Conservation (phyloP, 2,797 vertebrate genomes). For the Macropus fuliginosus region DNA sequence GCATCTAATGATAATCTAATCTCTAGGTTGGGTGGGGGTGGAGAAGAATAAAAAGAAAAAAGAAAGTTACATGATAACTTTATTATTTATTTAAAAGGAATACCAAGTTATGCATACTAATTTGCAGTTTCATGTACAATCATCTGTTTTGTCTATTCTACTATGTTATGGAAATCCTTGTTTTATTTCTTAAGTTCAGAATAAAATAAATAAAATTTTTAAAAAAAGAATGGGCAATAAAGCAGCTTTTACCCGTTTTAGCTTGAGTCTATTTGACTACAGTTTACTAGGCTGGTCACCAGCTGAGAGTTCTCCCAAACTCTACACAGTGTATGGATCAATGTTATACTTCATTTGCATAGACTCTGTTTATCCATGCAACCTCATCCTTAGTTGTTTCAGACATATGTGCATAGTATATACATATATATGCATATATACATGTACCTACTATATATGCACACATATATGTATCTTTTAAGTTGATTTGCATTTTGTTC, state of each 20-base stretch:
- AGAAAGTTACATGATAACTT: background rate
- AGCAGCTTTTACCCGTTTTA: background rate
- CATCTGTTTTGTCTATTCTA: background rate
- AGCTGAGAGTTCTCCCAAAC: background rate
- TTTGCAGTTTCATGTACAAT: background rate
- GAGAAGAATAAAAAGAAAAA: background rate
- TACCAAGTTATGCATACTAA: background rate
- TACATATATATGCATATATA: background rate
- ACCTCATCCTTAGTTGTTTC: background rate
- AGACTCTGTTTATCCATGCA: background rate
- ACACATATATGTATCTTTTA: background rate
- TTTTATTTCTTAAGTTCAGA: background rate
- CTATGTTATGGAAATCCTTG: background rate
- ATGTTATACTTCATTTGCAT: background rate
- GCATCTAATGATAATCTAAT: background rate
- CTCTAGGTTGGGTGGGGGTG: background rate
- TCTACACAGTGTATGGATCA: background rate
- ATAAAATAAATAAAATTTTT: background rate
- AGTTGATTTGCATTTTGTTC: background rate
- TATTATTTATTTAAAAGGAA: background rate
- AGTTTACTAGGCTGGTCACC: background rate
- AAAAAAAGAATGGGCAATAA: background rate
- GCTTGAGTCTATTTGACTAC: background rate
- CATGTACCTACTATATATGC: no score
- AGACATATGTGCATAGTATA: background rate